Percentiles rank a stretch among this genome's conserved stretches.
Conservation (phyloP, 2,888 invertebrate genomes). For the Pecten maximus region DNA sequence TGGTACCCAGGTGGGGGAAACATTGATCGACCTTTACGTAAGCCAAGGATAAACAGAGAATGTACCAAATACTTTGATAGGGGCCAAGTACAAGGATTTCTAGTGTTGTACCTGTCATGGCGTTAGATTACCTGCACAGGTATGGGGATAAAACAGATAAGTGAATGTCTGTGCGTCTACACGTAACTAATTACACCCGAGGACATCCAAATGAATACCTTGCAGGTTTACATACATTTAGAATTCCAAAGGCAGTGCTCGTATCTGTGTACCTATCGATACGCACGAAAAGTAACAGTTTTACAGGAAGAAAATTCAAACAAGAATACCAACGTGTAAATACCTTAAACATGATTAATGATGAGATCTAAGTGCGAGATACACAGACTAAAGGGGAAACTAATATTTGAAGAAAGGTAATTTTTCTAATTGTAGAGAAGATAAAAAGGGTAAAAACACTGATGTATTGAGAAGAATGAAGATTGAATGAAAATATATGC, state of each 20-base stretch:
- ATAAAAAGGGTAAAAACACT: not conserved
- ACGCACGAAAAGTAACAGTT: not conserved
- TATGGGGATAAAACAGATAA: not conserved
- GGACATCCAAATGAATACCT: not conserved
- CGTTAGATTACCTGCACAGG: not conserved
- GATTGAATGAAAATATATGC: not conserved
- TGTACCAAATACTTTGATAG: not conserved
- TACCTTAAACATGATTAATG: not conserved
- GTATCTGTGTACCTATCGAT: not conserved
- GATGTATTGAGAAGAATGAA: not conserved
- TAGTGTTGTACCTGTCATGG: not conserved
- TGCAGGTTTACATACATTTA: not conserved
- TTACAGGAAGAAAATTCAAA: not conserved
- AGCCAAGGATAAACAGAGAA: not conserved
- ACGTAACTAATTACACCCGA: not conserved
- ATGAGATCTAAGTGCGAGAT: not conserved
- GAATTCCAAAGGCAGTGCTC: not conserved
- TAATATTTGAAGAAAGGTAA: not conserved
- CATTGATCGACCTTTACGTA: not conserved
- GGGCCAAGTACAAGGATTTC: not conserved
- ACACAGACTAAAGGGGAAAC: not conserved
- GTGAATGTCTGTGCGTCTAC: not conserved
- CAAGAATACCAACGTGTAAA: not conserved
- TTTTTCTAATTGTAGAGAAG: not conserved
- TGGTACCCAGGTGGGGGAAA: not conserved